Base-by-base conservation (phyloP, 2,888 invertebrate genomes). In the Octonoba sinensis region DNA sequence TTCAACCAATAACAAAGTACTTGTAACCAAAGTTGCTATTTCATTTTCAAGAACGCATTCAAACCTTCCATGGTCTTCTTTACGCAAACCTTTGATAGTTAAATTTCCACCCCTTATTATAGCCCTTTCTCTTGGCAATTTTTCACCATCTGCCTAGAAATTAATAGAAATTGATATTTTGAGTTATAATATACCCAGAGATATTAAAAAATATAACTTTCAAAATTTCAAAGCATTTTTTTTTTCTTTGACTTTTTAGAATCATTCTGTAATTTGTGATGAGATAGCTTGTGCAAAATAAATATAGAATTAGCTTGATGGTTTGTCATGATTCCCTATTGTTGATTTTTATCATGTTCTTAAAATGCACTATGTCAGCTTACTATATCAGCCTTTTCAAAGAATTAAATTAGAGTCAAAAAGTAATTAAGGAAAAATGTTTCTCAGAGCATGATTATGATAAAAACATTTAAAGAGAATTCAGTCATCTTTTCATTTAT, bases 21-120 rank as follows among this genome's bases (percentile, higher is more conserved):
- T 93, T 22, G 95, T 93, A 77, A 96, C 94, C 88, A 97, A 93
- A n/a, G 96, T 96, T 60, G 97, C 96, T 86, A 97, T 96, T 90
- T 96, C 96, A 89, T 97, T 98, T 84, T 94, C 93, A 27, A 96
- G 96, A 86, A 97, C 94, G 90, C 98, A 98, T 90, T 98, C 96
- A 89, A 97, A 98, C 88, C 93, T 94, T 64, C 97, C 97, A 89
- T 97, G 96, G 90, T 97, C 97, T 84, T 94, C 93, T 62, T 96
- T 92, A 13, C 94, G 91, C 86, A 97, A 91, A 86, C 93, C 93
- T 87, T 95, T 95, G 85, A 97, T 95, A 85, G 96, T 96, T 87
- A 97, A 92, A 90, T 97, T 97, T 12, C 97, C 97, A 65, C 94
- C 95, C 78, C 92, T 90, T 76, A 93, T 62, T 15, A 74, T 56